Evolutionary conservation across 92 coral and sea anemone genomes (phyloP).

Genomic region (Parazoanthus atlanticus): DNA sequence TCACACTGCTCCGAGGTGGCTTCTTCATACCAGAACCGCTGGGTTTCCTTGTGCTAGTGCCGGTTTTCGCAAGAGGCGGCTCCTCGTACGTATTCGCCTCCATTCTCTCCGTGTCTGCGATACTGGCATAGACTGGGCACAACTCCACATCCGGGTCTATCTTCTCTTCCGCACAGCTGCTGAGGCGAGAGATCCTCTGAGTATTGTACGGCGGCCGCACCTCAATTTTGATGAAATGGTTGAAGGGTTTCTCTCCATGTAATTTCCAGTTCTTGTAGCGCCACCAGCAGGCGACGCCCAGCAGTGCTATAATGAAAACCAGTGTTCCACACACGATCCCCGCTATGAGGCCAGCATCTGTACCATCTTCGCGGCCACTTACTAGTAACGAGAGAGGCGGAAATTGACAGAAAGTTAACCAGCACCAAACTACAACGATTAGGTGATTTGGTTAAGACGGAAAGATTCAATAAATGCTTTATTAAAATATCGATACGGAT

Average conservation of each 20-base stretch:
- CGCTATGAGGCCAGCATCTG: conserved; percentile 62
- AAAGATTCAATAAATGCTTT: too few relatives aligned
- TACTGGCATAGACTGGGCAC: conserved; percentile 79
- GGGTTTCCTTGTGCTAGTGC: not conserved
- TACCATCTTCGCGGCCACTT: conserved; percentile 18
- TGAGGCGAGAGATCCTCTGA: conserved; percentile 66
- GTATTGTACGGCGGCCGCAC: conserved; percentile 64
- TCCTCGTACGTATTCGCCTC: conserved; percentile 31
- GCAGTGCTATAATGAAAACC: conserved; percentile 57
- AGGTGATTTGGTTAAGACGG: too few relatives aligned
- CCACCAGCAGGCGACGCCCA: conserved; percentile 74
- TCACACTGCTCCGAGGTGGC: conserved; percentile 21
- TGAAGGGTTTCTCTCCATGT: conserved; percentile 71
- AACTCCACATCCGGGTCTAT: conserved; percentile 51
- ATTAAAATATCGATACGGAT: too few relatives aligned
- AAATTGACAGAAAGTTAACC: not conserved
- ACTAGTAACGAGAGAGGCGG: not conserved
- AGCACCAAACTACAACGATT: not conserved
- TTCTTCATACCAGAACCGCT: not conserved
- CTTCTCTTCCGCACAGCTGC: conserved; percentile 58
- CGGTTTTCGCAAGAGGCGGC: not conserved
- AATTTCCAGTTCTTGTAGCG: conserved; percentile 59
- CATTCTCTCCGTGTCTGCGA: conserved; percentile 50
- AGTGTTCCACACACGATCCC: conserved; percentile 84
- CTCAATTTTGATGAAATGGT: conserved; percentile 79